These are phyloP conservation scores for Varanus komodoensis DNA, from an alignment of 2,113 vertebrate species.

Conservation along the genomic window DNA sequence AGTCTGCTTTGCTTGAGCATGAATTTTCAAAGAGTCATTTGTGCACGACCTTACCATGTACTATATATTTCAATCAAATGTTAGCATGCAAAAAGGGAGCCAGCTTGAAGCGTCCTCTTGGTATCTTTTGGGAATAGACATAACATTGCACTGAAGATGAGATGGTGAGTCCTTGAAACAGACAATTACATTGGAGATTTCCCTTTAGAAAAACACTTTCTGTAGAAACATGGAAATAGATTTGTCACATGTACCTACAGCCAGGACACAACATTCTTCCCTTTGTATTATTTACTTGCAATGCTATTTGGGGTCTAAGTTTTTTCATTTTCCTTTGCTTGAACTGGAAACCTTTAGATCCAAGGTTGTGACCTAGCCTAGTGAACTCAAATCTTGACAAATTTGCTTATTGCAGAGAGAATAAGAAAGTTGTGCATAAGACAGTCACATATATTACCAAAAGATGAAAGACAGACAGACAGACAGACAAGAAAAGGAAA, in stretches of 20 bases:
- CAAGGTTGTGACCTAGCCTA: not conserved
- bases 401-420: not conserved
- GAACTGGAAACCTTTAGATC: not conserved
- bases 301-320: conserved; percentile 11
- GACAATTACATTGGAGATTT: conserved; percentile 60
- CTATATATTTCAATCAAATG: conserved; percentile 67
- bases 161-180: conserved; percentile 62
- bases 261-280: conserved; percentile 21
- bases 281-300: not conserved
- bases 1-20: conserved; percentile 57
- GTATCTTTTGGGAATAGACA: conserved; percentile 54
- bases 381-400: not conserved
- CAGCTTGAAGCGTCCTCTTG: conserved; percentile 51
- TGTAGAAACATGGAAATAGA: conserved; percentile 62
- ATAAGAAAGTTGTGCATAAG: too few species aligned
- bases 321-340: not conserved
- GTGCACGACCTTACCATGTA: conserved; percentile 72
- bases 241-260: conserved; percentile 61
- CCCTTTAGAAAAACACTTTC: conserved; percentile 58
- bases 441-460: too few species aligned
- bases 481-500: too few species aligned
- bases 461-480: too few species aligned
- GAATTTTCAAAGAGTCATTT: conserved; percentile 60
- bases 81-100: conserved; percentile 55
- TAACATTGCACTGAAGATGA: conserved; percentile 68